These are phyloP conservation scores for Scolopax bukidnonensis DNA, from an alignment of 2,797 vertebrate species.

Conservation along the genomic window DNA sequence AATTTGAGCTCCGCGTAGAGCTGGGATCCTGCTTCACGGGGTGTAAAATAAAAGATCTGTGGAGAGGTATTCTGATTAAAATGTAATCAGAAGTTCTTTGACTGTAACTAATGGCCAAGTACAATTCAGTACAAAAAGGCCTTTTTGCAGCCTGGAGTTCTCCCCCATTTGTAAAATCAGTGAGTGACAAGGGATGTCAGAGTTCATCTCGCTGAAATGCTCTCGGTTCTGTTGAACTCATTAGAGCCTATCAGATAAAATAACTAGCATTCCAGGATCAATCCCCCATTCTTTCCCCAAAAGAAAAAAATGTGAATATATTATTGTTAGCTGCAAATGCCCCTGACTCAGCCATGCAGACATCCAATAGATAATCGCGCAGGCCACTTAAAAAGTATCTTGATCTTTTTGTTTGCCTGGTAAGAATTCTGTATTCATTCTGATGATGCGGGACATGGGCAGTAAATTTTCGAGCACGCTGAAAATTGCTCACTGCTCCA, in stretches of 20 bases:
- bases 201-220: constrained; percentile 82
- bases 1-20: not conserved
- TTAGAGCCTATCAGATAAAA: constrained; percentile 82
- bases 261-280: constrained; percentile 80
- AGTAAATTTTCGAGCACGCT: not conserved
- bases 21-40: not conserved
- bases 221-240: constrained; percentile 76
- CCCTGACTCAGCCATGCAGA: constrained; percentile 67
- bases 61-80: constrained; percentile 78
- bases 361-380: constrained; percentile 56
- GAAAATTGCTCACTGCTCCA: not conserved
- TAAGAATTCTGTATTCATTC: constrained; percentile 46
- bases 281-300: constrained; percentile 69
- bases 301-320: constrained; percentile 72
- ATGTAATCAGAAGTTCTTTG: constrained; percentile 78
- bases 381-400: constrained; percentile 63
- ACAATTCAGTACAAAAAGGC: constrained; percentile 77
- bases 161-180: constrained; percentile 76
- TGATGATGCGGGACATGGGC: constrained; percentile 24
- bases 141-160: constrained; percentile 78
- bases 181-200: constrained; percentile 80
- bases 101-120: constrained; percentile 76
- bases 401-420: constrained; percentile 65
- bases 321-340: constrained; percentile 59
- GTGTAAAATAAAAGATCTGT: constrained; percentile 69